Base-by-base conservation (phyloP, 2,888 invertebrate species). In the Andrena praecox region DNA sequence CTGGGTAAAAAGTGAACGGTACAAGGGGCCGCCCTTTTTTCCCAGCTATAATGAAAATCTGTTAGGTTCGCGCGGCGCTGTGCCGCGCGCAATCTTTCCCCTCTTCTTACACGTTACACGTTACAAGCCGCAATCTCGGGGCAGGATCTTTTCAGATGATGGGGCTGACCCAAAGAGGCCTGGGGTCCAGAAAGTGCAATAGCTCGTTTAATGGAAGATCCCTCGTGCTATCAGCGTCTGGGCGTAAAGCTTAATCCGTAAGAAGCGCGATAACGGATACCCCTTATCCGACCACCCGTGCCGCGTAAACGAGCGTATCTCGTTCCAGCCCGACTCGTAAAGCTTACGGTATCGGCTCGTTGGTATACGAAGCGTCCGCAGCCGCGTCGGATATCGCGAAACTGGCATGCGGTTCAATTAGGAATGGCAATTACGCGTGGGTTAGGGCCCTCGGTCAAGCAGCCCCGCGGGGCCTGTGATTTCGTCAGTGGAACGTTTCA, bases 341-440 rank as follows among this genome's bases (percentile, higher is more conserved):
- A 86, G 84, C 77, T 80, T 54, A 59, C 64, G 77, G 62, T 86
- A 86, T 86, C 87, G 64, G 66, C 27, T 81, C 8, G 56, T 8
- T 20, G 66, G 81, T 84, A 76, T 77, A 77, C 81, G 85, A 76
- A 24, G 4, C 74, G 73, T 76, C 77, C 85, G 76, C 73, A 73
- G 59, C 74, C 76, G 86, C 72, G 31, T 82, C 78, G 75, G 66
- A 67, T 85, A 78, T 82, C 82, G 75, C 86, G 68, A 83, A 79
- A 86, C 84, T 74, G 73, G 64, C 20, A 50, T 71, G 56, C 76
- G 52, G 60, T 83, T 85, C 86, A 86, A 85, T 86, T 83, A 77
- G 90, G 82, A 20, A 85, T 77, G 81, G 89, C 86, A 88, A 89
- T 90, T 89, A 90, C 62, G 77, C 29, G 85, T 67, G 20, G 20